Conservation (phyloP, 2,797 vertebrate species). For the Microhierax caerulescens region DNA sequence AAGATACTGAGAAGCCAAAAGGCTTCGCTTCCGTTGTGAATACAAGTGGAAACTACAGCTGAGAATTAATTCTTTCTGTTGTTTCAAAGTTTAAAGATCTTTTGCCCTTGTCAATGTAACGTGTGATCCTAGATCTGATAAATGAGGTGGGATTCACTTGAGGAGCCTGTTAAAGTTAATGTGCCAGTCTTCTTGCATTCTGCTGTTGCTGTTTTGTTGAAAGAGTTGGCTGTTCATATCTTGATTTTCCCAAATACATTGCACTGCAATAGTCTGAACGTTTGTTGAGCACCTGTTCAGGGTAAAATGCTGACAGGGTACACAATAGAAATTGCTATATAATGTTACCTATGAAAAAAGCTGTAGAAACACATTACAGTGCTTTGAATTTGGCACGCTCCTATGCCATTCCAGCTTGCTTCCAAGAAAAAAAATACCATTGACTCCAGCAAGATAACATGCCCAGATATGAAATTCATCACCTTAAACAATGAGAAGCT, state of each 20-base stretch:
- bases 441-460: slow-evolving; percentile 8
- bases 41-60: slow-evolving; percentile 17
- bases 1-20: not conserved
- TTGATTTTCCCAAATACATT: not conserved
- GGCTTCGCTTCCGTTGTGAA: not conserved
- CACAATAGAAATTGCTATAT: not conserved
- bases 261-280: not conserved
- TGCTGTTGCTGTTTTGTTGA: not conserved
- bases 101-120: not conserved
- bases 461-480: slow-evolving; percentile 54
- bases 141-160: not conserved
- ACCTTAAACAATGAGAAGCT: slow-evolving; percentile 53
- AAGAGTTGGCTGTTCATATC: not conserved
- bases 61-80: not conserved
- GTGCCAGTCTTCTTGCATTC: not conserved
- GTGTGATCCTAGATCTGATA: not conserved
- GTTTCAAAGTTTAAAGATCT: slow-evolving; percentile 3
- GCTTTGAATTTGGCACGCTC: not conserved
- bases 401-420: slow-evolving; percentile 20
- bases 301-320: slow-evolving; percentile 37
- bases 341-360: slow-evolving; percentile 15
- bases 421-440: slow-evolving; percentile 37
- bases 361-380: not conserved
- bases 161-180: not conserved
- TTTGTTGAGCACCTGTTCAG: slow-evolving; percentile 46